Conservation (phyloP, 2,797 vertebrate species). For the Argyrosomus regius region DNA sequence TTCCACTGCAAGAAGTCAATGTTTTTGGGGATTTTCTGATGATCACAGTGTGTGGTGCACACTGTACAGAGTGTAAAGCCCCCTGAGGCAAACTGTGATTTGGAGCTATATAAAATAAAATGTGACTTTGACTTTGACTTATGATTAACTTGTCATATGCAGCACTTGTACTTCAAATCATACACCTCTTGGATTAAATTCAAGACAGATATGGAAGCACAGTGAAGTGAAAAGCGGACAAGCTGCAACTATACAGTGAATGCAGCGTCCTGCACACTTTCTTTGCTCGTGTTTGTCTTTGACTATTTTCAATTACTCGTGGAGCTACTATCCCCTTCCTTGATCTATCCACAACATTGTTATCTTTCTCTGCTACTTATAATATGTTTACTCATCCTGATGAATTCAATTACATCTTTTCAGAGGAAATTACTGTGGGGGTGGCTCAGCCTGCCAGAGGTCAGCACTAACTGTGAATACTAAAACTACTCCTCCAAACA, state of each 20-base stretch:
- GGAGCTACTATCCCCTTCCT: slow-evolving; percentile 72
- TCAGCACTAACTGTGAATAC: slow-evolving; percentile 83
- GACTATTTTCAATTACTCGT: slow-evolving; percentile 79
- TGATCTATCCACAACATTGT: slow-evolving; percentile 82
- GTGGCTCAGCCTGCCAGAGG: slow-evolving; percentile 78
- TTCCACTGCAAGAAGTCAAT: neutral
- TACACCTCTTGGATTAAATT: slow-evolving; percentile 26
- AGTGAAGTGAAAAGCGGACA: slow-evolving; percentile 9
- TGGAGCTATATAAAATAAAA: no score
- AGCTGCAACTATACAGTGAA: slow-evolving; percentile 15
- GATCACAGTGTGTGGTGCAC: no score
- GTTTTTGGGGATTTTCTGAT: neutral
- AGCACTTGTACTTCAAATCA: slow-evolving; percentile 5
- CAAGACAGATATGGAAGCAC: slow-evolving; percentile 5
- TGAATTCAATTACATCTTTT: slow-evolving; percentile 87
- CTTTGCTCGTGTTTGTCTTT: slow-evolving; percentile 74
- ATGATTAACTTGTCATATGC: slow-evolving; percentile 6
- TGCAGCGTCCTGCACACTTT: slow-evolving; percentile 47
- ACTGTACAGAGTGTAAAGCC: no score
- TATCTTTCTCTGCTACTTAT: slow-evolving; percentile 81
- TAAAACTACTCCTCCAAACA: slow-evolving; percentile 79
- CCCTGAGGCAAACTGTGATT: no score
- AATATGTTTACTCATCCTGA: slow-evolving; percentile 85
- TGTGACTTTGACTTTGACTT: neutral
- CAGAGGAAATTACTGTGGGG: slow-evolving; percentile 82